Conservation (phyloP, 2,113 vertebrate species). For the Grallaria varia region DNA sequence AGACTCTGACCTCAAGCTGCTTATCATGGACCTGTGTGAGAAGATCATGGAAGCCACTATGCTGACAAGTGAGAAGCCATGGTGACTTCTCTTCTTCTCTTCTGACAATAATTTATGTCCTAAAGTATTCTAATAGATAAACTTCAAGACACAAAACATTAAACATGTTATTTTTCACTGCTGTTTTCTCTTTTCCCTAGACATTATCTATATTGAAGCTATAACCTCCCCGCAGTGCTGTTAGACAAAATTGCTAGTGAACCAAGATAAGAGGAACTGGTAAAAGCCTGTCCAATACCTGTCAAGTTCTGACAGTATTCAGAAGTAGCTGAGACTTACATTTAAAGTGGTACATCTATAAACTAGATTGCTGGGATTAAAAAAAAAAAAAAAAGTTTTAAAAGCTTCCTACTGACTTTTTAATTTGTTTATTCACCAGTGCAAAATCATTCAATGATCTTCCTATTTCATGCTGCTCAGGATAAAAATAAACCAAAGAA, state of each 20-base stretch:
- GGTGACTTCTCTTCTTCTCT: not conserved
- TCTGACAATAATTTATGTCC: not conserved
- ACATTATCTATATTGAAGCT: not conserved
- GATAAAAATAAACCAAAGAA: not conserved
- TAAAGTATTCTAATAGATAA: not conserved
- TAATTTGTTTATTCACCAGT: not conserved
- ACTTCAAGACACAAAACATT: not conserved
- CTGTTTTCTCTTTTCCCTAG: not conserved
- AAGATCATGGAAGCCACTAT: not conserved
- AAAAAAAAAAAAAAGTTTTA: not conserved
- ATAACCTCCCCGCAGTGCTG: accelerated
- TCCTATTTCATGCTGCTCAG: not conserved
- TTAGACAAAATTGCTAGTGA: not conserved
- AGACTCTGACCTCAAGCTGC: not conserved
- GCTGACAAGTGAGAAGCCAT: not conserved
- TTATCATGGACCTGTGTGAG: accelerated
- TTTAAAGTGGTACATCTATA: not conserved
- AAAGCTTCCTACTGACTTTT: not conserved
- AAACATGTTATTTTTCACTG: not conserved
- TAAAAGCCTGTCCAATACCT: not conserved
- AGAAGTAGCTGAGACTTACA: not conserved
- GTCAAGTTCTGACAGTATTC: not conserved
- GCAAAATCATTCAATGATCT: not conserved
- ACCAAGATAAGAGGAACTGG: not conserved
- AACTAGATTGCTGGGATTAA: not conserved